Evolutionary conservation across 2,113 vertebrate species (phyloP), one percentile per base, ranked within the genome.

Genomic region (Cinclus mexicanus): DNA sequence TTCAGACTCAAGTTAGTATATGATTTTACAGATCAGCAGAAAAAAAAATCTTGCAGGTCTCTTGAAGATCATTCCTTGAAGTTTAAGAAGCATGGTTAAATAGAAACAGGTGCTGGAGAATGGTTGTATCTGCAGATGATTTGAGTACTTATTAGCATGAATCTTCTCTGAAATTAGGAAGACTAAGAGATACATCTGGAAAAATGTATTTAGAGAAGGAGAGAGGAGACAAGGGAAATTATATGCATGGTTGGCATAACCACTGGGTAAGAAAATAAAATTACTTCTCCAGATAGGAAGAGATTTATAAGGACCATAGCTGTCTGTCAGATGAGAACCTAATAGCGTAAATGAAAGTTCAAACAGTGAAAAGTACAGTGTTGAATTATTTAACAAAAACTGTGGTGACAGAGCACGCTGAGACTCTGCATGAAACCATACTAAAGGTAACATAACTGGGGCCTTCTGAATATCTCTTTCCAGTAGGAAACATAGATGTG

Each of bases 371-470:
- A 94, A 63, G 92, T 69, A 65, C 44, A 41, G 71, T 12, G 7
- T 20, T 95, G 86, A 96, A 97, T 97, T 95, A 93, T 96, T 97
- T 84, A 95, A 78, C 13, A 81, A 91, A 47, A 59, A 24, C 29
- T 80, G 19, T 80, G 52, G 37, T 72, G 94, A 91, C 12, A 91
- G 49, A 95, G 74, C 25, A 85, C 93, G 24, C 39, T 89, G 82
- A 67, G 31, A 60, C 53, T 28, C n/a, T 71, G 71, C 55, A 57
- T 72, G 75, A 92, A 94, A 65, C 25, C 82, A 80, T 84, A 81
- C 44, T 49, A 37, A 85, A 96, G 85, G 61, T 60, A 76, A 74
- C 14, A 55, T 59, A 72, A 63, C 35, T 76, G 11, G 18, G 5
- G 20, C 21, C 37, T 75, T 93, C 82, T 81, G 87, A 89, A 50